A percentile compares a stretch with the other conserved stretches of the same genome.
These are phyloP conservation scores for Mesochorus sp. DNA, from an alignment of 2,888 invertebrate species.

Conservation along the genomic window DNA sequence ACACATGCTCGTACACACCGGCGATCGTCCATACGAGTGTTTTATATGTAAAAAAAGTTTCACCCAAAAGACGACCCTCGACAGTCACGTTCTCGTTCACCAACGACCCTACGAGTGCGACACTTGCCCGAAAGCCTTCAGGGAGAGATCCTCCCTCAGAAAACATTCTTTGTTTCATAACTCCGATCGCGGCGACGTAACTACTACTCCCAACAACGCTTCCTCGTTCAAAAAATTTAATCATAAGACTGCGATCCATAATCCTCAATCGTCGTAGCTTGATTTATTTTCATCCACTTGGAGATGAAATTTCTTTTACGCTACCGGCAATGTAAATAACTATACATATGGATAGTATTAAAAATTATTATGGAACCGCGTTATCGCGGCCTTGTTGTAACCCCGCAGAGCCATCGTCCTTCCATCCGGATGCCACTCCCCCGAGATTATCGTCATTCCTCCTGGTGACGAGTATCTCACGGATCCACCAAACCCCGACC, in stretches of 20 bases:
- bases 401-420: constrained; percentile 72
- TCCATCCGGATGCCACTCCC: constrained; percentile 73
- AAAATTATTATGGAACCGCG: constrained; percentile 14
- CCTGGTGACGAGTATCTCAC: constrained; percentile 70
- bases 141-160: constrained; percentile 73
- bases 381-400: constrained; percentile 75
- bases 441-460: constrained; percentile 73
- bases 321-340: no score
- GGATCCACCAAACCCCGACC: constrained; percentile 70
- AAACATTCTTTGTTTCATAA: constrained; percentile 76
- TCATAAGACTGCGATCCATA: constrained; percentile 75
- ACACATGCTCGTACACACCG: constrained; percentile 77
- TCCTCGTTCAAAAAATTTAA: constrained; percentile 76
- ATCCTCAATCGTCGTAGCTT: constrained; percentile 76
- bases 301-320: neutral
- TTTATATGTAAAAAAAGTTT: constrained; percentile 77
- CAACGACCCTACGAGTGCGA: constrained; percentile 76
- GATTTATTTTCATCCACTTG: no score
- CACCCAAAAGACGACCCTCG: constrained; percentile 76
- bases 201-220: neutral
- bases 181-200: constrained; percentile 70
- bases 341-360: no score
- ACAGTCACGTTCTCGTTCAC: constrained; percentile 76
- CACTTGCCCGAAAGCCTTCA: constrained; percentile 76
- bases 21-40: constrained; percentile 76